phyloP scores from a whole-genome alignment of 1,140 invertebrate genomes.

The Lamellibrachia luymesi region DNA sequence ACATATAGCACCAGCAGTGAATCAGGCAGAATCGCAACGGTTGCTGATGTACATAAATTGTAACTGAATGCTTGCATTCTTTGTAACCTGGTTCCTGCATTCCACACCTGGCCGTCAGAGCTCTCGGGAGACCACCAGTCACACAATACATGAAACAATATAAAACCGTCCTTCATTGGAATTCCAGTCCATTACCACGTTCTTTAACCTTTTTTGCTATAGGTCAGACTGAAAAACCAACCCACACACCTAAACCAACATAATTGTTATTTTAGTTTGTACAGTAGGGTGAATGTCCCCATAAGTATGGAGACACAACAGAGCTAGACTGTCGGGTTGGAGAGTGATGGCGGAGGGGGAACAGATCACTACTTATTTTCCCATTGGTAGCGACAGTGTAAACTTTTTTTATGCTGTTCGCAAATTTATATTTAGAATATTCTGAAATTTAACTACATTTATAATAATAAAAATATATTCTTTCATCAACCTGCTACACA shows the following conservation, averaged over 20 bases:
- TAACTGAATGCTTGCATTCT: not conserved
- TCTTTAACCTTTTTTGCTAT: not conserved
- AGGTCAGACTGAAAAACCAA: not conserved
- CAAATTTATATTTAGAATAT: too few species aligned
- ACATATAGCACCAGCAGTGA: not conserved
- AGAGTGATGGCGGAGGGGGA: too few species aligned
- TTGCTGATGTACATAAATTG: not conserved
- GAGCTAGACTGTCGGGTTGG: not conserved
- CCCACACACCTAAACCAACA: not conserved
- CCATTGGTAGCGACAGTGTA: too few species aligned
- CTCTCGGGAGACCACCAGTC: not conserved
- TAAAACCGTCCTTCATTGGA: not conserved
- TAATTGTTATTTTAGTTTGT: not conserved
- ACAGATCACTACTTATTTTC: too few species aligned
- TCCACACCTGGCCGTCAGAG: not conserved
- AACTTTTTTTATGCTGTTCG: too few species aligned
- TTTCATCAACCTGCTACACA: too few species aligned
- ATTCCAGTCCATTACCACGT: not conserved
- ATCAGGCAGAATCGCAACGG: not conserved
- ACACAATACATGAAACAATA: not conserved
- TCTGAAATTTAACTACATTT: too few species aligned
- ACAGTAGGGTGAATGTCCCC: not conserved
- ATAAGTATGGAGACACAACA: not conserved
- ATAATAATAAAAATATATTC: too few species aligned
- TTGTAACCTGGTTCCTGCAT: not conserved